Base-by-base conservation (phyloP, 35 echinoderm and acorn worm species). In the Patiria miniata region DNA sequence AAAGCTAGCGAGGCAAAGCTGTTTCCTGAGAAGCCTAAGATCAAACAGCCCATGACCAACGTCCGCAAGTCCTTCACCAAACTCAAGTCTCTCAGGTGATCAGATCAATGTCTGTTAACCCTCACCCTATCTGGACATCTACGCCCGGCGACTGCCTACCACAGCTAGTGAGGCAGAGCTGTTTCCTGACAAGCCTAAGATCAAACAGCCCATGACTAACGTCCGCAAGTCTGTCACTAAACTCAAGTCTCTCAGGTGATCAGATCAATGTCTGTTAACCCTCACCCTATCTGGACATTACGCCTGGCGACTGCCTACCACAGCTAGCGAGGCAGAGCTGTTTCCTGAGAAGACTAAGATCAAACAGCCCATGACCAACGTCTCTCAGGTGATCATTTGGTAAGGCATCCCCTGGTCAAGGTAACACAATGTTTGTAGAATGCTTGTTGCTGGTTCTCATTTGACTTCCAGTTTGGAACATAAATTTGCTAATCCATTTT, bases 241-340 rank as follows among this genome's bases (percentile, higher is more conserved):
- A 32, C 85, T 93, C 28, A 93, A 91, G 77, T 77, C 91, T 32
- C 87, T 97, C 18, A 83, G 95, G 29, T 95, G 55, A 87, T 52
- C 0, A 77, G n/a, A n/a, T n/a, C n/a, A n/a, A n/a, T n/a, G n/a
- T n/a, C n/a, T n/a, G n/a, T n/a, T n/a, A n/a, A n/a, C n/a, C n/a
- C n/a, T n/a, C n/a, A n/a, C n/a, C 88, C 9, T 97, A 97, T 78
- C 95, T 92, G 33, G 88, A 97, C 18, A 97, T 97, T 97, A 97
- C 85, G 39, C 32, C 19, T 50, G 77, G 23, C 88, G 95, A 17
- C 86, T 97, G 14, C 95, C 95, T 36, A 97, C 95, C 12, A 90
- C 88, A 34, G 52, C 84, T 0, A 94, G 92, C 40, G 95, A 97
- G 61, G 89, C 95, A 16, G 84, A 91, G 44, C 81, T 97, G 34